A percentile compares a stretch with the other conserved stretches of the same genome.
Evolutionary conservation across 2,888 invertebrate species (phyloP).

Genomic region (Argyresthia albistria): DNA sequence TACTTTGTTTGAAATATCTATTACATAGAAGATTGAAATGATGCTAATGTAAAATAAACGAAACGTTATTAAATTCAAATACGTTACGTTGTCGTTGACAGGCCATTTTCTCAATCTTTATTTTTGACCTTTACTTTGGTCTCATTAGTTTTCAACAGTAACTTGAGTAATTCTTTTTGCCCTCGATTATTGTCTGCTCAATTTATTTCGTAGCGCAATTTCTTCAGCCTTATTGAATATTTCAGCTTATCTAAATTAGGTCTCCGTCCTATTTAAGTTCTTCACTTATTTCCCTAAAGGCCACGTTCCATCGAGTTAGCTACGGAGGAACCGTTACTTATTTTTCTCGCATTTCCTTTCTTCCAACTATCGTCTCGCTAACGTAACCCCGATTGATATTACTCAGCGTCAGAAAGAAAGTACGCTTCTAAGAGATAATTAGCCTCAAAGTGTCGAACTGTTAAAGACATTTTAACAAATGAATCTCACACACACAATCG

Average conservation of each 20-base stretch:
- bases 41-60: too few relatives aligned
- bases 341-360: constrained; percentile 17
- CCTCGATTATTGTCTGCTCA: too few relatives aligned
- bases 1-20: too few relatives aligned
- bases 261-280: constrained; percentile 7
- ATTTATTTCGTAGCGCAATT: too few relatives aligned
- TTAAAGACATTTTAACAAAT: neutral
- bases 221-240: neutral
- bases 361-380: neutral
- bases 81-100: too few relatives aligned
- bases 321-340: constrained; percentile 17
- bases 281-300: constrained; percentile 27
- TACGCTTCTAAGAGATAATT: too few relatives aligned
- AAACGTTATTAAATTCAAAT: too few relatives aligned
- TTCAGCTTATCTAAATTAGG: neutral
- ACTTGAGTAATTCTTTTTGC: too few relatives aligned
- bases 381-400: neutral
- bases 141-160: constrained; percentile 23
- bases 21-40: too few relatives aligned
- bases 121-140: constrained; percentile 40
- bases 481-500: neutral
- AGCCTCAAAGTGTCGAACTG: neutral
- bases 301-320: constrained; percentile 29
- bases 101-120: constrained; percentile 34
- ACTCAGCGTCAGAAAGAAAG: neutral